Conservation (phyloP, 2,113 vertebrate genomes). For the Pachyramphus minor region DNA sequence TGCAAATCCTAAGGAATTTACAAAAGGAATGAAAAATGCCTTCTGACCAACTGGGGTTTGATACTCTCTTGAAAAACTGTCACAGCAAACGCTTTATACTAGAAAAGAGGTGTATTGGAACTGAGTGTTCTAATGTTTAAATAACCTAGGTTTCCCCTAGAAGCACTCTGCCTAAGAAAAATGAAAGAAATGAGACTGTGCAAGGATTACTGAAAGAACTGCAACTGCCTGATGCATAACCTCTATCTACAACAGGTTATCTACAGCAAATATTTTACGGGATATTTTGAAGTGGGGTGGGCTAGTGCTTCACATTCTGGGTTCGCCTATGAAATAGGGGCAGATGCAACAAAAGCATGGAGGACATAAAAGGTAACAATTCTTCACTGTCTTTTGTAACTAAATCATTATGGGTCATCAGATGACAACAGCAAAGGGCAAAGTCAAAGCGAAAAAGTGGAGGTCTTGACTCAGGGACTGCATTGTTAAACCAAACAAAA, state of each 20-base stretch:
- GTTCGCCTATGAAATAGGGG: background rate
- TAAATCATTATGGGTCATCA: background rate
- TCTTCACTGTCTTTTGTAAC: background rate
- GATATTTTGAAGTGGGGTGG: background rate
- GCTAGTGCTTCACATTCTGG: background rate
- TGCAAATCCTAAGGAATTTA: background rate
- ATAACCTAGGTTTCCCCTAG: background rate
- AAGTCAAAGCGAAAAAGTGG: background rate
- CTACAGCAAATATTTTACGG: background rate
- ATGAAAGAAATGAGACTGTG: background rate
- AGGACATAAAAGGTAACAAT: background rate
- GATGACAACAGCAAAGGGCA: background rate
- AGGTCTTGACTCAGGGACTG: background rate
- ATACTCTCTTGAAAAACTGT: background rate
- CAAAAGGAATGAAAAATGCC: background rate
- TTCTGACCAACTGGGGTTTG: background rate
- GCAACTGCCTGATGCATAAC: background rate
- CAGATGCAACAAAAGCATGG: background rate
- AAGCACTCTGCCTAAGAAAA: background rate
- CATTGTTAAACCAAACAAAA: background rate
- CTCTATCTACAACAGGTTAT: background rate
- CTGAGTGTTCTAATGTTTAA: background rate
- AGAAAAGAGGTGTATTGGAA: background rate
- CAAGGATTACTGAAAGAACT: background rate
- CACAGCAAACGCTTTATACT: background rate